A percentile compares a stretch with the other conserved stretches of the same genome.
These are phyloP conservation scores for Chrysocyon brachyurus DNA, from an alignment of 2,797 vertebrate species.

Conservation along the genomic window DNA sequence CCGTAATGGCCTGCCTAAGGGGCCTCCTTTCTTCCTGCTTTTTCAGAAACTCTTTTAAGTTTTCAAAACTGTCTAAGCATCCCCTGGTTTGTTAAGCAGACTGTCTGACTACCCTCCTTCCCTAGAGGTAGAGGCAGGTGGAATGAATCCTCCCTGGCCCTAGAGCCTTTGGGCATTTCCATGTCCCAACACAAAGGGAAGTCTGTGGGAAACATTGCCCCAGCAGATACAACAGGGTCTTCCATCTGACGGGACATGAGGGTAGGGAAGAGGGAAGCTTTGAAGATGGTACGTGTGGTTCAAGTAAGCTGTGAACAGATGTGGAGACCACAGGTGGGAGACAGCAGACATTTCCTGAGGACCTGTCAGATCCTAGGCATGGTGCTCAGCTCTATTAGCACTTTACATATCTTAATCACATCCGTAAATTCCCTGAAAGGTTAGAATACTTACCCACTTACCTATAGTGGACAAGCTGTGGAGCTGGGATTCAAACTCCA, in stretches of 20 bases:
- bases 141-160: neutral
- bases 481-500: neutral
- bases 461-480: neutral
- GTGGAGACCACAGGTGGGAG: neutral
- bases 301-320: neutral
- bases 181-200: neutral
- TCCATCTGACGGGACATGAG: neutral
- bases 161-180: neutral
- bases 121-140: no score
- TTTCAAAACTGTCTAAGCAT: neutral
- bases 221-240: neutral
- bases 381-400: neutral
- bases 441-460: neutral
- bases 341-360: neutral
- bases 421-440: neutral
- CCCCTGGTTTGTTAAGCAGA: neutral
- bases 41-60: neutral
- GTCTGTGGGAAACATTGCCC: neutral
- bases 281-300: accelerated
- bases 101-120: neutral
- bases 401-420: neutral
- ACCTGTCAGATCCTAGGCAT: neutral
- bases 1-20: neutral
- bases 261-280: no score
- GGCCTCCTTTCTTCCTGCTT: neutral